phyloP scores from a whole-genome alignment of 2,797 vertebrate genomes.

The Taeniopygia guttata region DNA sequence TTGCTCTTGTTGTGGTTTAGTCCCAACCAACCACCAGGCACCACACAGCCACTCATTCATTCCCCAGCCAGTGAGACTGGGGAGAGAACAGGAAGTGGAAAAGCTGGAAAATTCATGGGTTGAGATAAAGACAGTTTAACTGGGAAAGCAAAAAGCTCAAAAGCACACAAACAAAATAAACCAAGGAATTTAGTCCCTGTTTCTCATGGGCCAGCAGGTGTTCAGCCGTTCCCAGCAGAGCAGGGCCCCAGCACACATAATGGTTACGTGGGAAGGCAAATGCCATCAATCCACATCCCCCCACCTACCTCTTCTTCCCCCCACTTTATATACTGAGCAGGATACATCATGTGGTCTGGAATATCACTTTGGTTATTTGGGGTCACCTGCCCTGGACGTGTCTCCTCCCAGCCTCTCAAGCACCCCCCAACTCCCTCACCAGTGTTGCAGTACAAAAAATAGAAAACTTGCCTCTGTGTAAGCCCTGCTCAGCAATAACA shows the following conservation, averaged over 20 bases:
- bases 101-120: neutral
- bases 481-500: neutral
- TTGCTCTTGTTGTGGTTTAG: neutral
- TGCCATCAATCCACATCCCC: fast-evolving
- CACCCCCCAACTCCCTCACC: neutral
- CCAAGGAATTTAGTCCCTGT: neutral
- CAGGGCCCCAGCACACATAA: neutral
- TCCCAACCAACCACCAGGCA: neutral
- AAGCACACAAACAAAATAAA: neutral
- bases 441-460: fast-evolving
- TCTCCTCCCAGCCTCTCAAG: neutral
- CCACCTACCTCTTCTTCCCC: neutral
- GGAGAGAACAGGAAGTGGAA: neutral
- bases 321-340: neutral
- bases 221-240: neutral
- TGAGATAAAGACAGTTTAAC: neutral
- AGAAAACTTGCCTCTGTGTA: neutral
- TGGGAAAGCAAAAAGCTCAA: neutral
- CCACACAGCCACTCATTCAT: neutral
- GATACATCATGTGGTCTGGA: neutral
- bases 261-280: fast-evolving
- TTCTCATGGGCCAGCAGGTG: neutral
- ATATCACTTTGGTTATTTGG: neutral
- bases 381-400: neutral
- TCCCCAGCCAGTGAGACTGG: neutral